Evolutionary conservation across 2,888 invertebrate genomes (phyloP), one percentile per base, ranked within the genome.

Genomic region (Zonitis immaculata): DNA sequence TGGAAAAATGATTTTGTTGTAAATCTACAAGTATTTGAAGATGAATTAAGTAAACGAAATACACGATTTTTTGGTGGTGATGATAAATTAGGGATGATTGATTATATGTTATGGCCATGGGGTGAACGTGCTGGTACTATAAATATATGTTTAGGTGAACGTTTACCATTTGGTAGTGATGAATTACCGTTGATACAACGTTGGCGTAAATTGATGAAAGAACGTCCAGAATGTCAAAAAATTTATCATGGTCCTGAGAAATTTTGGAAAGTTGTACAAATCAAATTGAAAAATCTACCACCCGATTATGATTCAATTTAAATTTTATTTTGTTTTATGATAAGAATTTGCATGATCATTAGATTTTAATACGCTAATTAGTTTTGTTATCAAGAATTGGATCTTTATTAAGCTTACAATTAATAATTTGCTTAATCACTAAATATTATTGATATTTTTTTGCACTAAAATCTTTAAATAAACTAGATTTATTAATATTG

Each of bases 61-160:
- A 65, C 69, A 1, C 47, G 44, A 22, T 73, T 64, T 51, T 74
- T 74, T 54, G 69, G 69, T n/a, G 74, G 73, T 3, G 66, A 69
- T 16, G n/a, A n/a, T n/a, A 65, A 62, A 44, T 73, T 73, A 6
- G 66, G 68, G 44, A 73, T 74, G 73, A 72, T 67, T 9, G 70
- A 71, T 57, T 70, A 64, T 49, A 67, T 70, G 66, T 47, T 71
- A 26, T 71, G 70, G 70, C 70, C 70, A 8, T 70, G 66, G 67
- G 68, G 59, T 6, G 69, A 71, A 56, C 47, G 68, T 11, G 62
- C 60, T 6, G 65, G 64, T 20, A 48, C 54, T 7, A 46, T 66
- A 11, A 47, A 47, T 11, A 56, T 67, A n/a, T 56, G 57, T 27
- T 52, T 68, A 7, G 61, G 62, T 1, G 54, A 61, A 47, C 54